Base-by-base conservation (phyloP, 2,113 vertebrate species). In the Murina feae region DNA sequence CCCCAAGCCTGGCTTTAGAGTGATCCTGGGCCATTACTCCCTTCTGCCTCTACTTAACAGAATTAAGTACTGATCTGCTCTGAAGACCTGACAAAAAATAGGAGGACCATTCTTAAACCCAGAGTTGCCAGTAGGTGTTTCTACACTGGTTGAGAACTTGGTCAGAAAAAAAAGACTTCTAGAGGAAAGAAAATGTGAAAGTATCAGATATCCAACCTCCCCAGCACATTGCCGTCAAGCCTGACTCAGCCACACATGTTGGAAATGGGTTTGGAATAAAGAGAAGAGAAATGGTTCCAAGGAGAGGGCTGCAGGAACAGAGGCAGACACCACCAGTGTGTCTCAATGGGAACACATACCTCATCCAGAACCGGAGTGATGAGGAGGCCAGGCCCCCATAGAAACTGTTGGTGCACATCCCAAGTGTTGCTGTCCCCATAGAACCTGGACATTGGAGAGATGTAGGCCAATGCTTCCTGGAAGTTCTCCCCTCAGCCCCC, bases 321-420 rank as follows among this genome's bases (percentile, higher is more conserved):
- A 74, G 44, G 39, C 18, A 71, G 95, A 79, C 47, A 60, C 1
- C 13, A 5, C 11, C 4, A 2, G 11, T 1, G 5, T 58, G 32
- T 60, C 69, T 84, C 4, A 20, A 5, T 0, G 89, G 37, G 37
- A 84, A 86, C 74, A 97, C 99, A 97, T 96, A 99, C 99, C 96
- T 98, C 95, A 18, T 99, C 98, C 75, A 99, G 97, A 2, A 99
- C 99, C 84, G 99, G 99, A 92, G 99, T 99, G 97, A 99, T 99
- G 92, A 99, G 98, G 90, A 99, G 98, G 66, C 98, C 97, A 28
- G 99, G 98, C 49, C 99, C 99, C 99, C 99, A 99, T 18, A 99
- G 97, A 97, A 99, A 99, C 97, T 99, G 99, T 1, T 81, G 98
- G 53, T 99, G 97, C 0, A 99, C 93, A 7, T 8, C 63, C 99